These are phyloP conservation scores for Orientallactaga sibirica DNA, from an alignment of 2,797 vertebrate genomes.

Conservation along the genomic window DNA sequence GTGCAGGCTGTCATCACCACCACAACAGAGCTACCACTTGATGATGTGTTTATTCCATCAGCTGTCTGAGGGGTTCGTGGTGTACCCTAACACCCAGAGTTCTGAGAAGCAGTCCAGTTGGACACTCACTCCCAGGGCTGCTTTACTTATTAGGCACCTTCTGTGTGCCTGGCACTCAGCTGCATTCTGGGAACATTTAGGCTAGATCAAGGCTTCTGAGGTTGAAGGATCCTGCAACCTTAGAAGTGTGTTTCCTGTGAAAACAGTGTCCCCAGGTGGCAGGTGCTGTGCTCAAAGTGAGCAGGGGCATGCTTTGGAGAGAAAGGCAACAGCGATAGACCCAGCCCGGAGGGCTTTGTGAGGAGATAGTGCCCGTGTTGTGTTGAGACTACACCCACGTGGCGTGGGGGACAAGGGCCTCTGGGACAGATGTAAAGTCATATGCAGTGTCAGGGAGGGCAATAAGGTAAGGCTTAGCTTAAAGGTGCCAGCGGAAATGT, in stretches of 20 bases:
- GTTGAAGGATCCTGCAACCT: neutral
- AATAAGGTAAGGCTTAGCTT: too few species aligned
- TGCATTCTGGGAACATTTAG: neutral
- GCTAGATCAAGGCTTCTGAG: neutral
- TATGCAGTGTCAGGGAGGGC: too few species aligned
- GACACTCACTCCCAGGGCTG: too few species aligned
- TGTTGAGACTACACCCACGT: neutral
- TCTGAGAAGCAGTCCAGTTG: neutral
- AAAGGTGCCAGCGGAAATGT: neutral
- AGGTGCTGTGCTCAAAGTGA: neutral
- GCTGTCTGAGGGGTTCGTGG: fast-evolving
- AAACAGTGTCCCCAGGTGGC: neutral
- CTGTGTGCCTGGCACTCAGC: neutral
- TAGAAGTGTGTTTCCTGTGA: neutral
- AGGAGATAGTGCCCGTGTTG: neutral
- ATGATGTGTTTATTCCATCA: fast-evolving
- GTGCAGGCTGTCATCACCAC: neutral
- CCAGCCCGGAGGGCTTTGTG: neutral
- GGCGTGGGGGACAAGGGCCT: neutral
- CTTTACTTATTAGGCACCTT: neutral
- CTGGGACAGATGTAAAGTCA: neutral
- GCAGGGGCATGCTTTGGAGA: neutral
- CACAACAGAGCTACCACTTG: neutral
- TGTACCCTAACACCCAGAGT: too few species aligned
- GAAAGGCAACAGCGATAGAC: neutral